Base-by-base conservation (phyloP, 2,113 vertebrate species). In the Myotis lucifugus region DNA sequence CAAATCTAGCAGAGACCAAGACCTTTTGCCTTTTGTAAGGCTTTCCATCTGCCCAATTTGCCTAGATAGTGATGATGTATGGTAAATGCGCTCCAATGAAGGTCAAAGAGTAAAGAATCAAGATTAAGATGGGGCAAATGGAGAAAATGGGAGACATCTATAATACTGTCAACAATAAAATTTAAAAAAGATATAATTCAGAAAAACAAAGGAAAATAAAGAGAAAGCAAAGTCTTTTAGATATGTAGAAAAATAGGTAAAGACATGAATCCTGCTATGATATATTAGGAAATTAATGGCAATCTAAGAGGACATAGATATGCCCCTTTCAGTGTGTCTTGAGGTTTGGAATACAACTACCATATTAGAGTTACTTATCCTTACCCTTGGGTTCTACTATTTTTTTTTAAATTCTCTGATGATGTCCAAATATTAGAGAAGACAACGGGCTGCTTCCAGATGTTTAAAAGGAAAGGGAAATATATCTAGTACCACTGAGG, bases 81-180 rank as follows among this genome's bases (percentile, higher is more conserved):
- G 34, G 18, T 81, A 78, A 88, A 46, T 46, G 64, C 86, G 6
- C 67, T 78, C 52, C 37, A 83, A 1, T 56, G 34, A 85, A 89
- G 37, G 56, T 93, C 88, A 90, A 91, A 73, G 70, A 88, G 23
- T 61, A 85, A 91, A 95, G 66, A 85, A 74, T 88, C 23, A 93
- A 93, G 66, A 74, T 84, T 73, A 85, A 37, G 21, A 61, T 61
- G 59, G 56, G 59, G 25, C 59, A 61, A 61, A 61, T 9, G 23
- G 25, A 61, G 59, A 61, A 27, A 61, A 61, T 61, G 59, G 59
- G 59, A 61, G 59, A 61, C 59, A 27, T 61, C 59, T 61, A 61
- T 61, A 61, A 61, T 61, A 61, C 59, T 61, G 59, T 61, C 59
- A 61, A 61, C 59, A 61, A 61, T 61, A 61, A 61, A 27, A 27